Percentiles rank a stretch among this genome's conserved stretches.
phyloP scores from a whole-genome alignment of 2,888 invertebrate species.

The Sarcophaga carnaria region DNA sequence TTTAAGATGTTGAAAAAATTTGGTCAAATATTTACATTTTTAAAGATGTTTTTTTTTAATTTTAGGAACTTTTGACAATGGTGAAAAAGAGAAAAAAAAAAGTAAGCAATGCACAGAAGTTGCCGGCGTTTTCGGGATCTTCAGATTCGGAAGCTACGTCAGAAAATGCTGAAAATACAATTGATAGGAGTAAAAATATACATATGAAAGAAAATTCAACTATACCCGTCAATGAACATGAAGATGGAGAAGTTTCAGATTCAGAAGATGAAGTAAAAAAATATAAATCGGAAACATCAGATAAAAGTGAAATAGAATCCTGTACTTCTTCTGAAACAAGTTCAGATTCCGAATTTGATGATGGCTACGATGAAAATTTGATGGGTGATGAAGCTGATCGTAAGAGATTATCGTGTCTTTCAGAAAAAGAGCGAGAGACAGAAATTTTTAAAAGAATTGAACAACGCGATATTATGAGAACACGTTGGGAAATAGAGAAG shows the following conservation, averaged over 20 bases:
- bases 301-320: slow-evolving; percentile 74
- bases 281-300: slow-evolving; percentile 65
- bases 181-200: slow-evolving; percentile 80
- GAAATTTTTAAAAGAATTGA: slow-evolving; percentile 98
- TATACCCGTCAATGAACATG: slow-evolving; percentile 84
- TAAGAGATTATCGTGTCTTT: slow-evolving; percentile 93
- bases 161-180: slow-evolving; percentile 79
- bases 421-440: slow-evolving; percentile 98
- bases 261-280: slow-evolving; percentile 83
- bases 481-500: slow-evolving; percentile 97
- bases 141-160: slow-evolving; percentile 82
- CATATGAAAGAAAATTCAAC: slow-evolving; percentile 75
- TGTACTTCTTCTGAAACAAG: slow-evolving; percentile 78
- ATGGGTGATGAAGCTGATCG: slow-evolving; percentile 99
- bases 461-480: slow-evolving; percentile 95
- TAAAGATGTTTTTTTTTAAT: slow-evolving; percentile 22
- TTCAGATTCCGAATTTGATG: slow-evolving; percentile 94
- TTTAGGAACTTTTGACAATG: slow-evolving; percentile 89
- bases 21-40: background rate
- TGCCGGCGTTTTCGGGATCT: slow-evolving; percentile 81
- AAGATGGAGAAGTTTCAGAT: slow-evolving; percentile 94
- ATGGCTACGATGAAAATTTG: slow-evolving; percentile 97
- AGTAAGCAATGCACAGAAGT: slow-evolving; percentile 81
- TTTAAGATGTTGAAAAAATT: background rate
- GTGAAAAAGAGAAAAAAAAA: slow-evolving; percentile 89